Evolutionary conservation across 2,888 invertebrate genomes (phyloP).

Genomic region (Colletes collaris): DNA sequence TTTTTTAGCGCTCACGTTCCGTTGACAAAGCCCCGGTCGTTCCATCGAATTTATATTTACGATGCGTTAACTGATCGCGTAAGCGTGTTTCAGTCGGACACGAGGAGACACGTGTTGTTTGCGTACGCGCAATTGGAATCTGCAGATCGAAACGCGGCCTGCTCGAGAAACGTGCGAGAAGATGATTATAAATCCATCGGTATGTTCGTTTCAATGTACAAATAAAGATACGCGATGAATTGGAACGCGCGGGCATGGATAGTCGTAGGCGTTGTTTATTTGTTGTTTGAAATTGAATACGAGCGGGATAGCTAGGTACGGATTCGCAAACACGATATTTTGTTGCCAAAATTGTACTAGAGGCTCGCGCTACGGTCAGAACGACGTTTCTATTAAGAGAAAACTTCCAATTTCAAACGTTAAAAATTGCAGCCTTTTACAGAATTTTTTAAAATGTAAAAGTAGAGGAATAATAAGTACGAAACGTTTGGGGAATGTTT

Average conservation of each 20-base stretch:
- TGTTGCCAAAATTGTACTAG: not conserved
- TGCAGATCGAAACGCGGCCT: constrained; percentile 31
- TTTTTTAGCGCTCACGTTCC: constrained; percentile 37
- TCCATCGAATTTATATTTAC: constrained; percentile 47
- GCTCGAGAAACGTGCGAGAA: constrained; percentile 48
- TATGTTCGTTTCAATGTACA: constrained; percentile 37
- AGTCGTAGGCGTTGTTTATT: constrained; percentile 39
- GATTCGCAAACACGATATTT: constrained; percentile 2
- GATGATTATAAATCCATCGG: constrained; percentile 43
- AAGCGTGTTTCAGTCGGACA: constrained; percentile 22
- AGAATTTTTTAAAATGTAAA: too few species aligned
- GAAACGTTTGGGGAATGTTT: too few species aligned
- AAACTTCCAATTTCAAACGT: too few species aligned
- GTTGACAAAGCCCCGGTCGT: constrained; percentile 37
- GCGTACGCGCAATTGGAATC: constrained; percentile 45
- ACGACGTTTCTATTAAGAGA: too few species aligned
- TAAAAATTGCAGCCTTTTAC: too few species aligned
- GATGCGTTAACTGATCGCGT: constrained; percentile 33
- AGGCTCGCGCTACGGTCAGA: too few species aligned
- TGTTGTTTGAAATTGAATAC: constrained; percentile 23
- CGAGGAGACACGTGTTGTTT: constrained; percentile 42
- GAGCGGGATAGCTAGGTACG: constrained; percentile 11
- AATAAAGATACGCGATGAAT: constrained; percentile 35
- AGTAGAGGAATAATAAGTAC: too few species aligned
- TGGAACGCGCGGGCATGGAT: constrained; percentile 17